phyloP scores from a whole-genome alignment of 2,888 invertebrate genomes.

The Leucophenga montana region DNA sequence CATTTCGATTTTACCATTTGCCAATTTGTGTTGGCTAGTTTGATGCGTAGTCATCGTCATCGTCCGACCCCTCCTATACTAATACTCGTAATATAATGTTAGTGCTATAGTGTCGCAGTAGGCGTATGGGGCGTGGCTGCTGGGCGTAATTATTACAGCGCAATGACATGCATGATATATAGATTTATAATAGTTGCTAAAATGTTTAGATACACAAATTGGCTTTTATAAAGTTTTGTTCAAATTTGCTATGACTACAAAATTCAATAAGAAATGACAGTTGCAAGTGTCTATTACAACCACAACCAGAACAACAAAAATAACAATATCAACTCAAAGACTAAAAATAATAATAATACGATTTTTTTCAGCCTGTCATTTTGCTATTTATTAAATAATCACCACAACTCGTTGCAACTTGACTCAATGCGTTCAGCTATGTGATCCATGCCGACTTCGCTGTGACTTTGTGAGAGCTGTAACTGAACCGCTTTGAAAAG shows the following conservation, averaged over 20 bases:
- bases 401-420: neutral
- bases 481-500: neutral
- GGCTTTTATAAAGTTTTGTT: neutral
- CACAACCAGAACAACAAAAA: too few species aligned
- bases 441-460: constrained; percentile 30
- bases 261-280: neutral
- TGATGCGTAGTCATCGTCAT: too few species aligned
- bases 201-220: neutral
- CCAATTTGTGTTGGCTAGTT: neutral
- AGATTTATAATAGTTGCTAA: neutral
- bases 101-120: neutral
- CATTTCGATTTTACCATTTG: constrained; percentile 10
- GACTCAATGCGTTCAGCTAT: neutral
- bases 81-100: too few species aligned
- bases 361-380: too few species aligned
- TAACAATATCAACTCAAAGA: too few species aligned
- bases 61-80: too few species aligned
- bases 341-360: too few species aligned
- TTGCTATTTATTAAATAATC: constrained; percentile 27
- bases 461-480: constrained; percentile 13
- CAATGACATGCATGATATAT: constrained; percentile 6
- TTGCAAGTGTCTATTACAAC: too few species aligned
- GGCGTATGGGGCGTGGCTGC: neutral
- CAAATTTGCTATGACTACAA: neutral
- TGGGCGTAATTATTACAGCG: constrained; percentile 16